Evolutionary conservation across 2,797 vertebrate species (phyloP).

Genomic region (Strix occidentalis): DNA sequence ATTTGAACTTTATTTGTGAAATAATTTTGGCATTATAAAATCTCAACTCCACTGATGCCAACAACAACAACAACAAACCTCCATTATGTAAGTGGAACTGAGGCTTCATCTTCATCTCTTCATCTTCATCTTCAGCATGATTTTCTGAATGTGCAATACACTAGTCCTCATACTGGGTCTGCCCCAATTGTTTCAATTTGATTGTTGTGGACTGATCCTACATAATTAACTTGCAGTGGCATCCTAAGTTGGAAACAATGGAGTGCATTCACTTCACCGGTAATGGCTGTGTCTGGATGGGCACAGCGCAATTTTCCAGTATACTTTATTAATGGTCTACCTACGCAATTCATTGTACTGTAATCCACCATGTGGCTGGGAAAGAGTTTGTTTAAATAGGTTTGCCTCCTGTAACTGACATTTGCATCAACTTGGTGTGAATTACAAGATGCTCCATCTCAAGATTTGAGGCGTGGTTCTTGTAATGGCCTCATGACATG

Average conservation of each 20-base stretch:
- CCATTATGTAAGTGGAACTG: background rate
- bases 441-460: background rate
- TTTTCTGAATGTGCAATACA: background rate
- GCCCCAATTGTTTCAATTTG: background rate
- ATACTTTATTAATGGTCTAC: background rate
- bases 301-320: background rate
- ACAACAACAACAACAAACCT: background rate
- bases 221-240: background rate
- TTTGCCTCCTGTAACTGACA: background rate
- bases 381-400: background rate
- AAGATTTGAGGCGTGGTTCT: background rate
- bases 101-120: background rate
- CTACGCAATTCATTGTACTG: background rate
- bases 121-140: background rate
- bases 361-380: background rate
- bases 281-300: background rate
- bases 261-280: background rate
- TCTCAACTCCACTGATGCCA: background rate
- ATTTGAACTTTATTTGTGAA: background rate
- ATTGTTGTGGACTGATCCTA: background rate
- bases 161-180: background rate
- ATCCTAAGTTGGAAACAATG: background rate
- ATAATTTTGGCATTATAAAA: background rate
- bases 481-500: rapidly evolving
- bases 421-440: background rate